Percentiles rank a stretch among this genome's conserved stretches.
These are phyloP conservation scores for Babyrousa celebensis DNA, from an alignment of 2,797 vertebrate genomes.

Conservation along the genomic window DNA sequence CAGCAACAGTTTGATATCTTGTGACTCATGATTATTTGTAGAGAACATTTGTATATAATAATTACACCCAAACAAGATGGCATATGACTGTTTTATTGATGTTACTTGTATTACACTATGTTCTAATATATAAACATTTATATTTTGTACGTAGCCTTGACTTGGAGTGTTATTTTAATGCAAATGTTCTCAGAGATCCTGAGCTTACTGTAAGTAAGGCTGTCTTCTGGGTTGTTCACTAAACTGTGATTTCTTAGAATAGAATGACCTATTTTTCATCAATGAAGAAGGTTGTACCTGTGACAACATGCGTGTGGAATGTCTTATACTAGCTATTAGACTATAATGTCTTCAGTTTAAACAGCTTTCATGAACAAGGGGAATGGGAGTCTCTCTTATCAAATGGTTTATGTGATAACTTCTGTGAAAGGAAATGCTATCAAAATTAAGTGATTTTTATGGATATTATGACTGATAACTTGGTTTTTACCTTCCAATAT, in stretches of 20 bases:
- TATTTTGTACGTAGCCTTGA: background rate
- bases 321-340: background rate
- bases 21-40: background rate
- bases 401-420: background rate
- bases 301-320: background rate
- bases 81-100: slow-evolving; percentile 4
- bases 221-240: background rate
- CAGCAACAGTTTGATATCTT: background rate
- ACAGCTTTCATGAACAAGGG: background rate
- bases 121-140: background rate
- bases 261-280: background rate
- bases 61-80: background rate
- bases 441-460: background rate
- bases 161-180: background rate
- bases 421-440: background rate
- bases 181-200: background rate
- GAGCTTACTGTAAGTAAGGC: background rate
- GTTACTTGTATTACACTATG: background rate
- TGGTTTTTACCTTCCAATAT: background rate
- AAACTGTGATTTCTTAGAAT: background rate
- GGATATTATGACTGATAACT: background rate
- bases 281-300: background rate
- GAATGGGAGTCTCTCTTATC: background rate
- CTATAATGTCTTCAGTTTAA: background rate
- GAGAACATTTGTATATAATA: background rate